A percentile compares a stretch with the other conserved stretches of the same genome.
Conservation (phyloP, 2,888 invertebrate genomes). For the Latheticus oryzae region DNA sequence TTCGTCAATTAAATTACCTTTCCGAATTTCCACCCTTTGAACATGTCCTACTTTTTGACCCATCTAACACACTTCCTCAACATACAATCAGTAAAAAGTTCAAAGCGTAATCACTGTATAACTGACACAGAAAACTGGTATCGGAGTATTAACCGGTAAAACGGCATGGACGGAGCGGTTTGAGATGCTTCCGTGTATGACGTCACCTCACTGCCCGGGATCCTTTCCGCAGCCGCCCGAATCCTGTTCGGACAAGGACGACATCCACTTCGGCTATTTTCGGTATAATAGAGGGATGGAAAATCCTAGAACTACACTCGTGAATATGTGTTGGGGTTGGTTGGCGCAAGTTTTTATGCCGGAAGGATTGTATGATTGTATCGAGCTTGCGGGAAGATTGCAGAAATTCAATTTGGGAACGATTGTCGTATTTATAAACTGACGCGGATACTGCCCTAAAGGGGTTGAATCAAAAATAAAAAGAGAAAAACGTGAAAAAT, state of each 20-base stretch:
- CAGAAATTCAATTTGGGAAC: slow-evolving; percentile 16
- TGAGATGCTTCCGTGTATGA: slow-evolving; percentile 63
- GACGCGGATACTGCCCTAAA: too few relatives aligned
- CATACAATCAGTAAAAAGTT: slow-evolving; percentile 15
- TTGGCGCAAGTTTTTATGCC: slow-evolving; percentile 29
- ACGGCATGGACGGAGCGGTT: slow-evolving; percentile 59
- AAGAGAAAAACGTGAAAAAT: neutral
- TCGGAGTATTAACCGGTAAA: slow-evolving; percentile 45
- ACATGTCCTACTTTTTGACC: slow-evolving; percentile 53
- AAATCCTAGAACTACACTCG: slow-evolving; percentile 25
- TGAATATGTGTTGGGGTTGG: slow-evolving; percentile 31
- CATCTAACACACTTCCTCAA: slow-evolving; percentile 27
- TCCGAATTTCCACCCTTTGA: slow-evolving; percentile 63
- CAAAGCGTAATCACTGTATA: slow-evolving; percentile 20
- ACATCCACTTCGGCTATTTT: slow-evolving; percentile 45
- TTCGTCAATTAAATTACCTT: slow-evolving; percentile 50
- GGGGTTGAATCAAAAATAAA: too few relatives aligned
- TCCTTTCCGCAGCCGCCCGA: slow-evolving; percentile 60
- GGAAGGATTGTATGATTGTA: slow-evolving; percentile 26
- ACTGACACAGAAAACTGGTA: slow-evolving; percentile 27
- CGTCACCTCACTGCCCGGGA: slow-evolving; percentile 65
- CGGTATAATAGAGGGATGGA: slow-evolving; percentile 42
- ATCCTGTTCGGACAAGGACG: slow-evolving; percentile 52
- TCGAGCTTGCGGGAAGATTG: slow-evolving; percentile 8
- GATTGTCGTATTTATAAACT: slow-evolving; percentile 10